phyloP scores from a whole-genome alignment of 1,140 invertebrate species.

The Sycophaga agraensis region DNA sequence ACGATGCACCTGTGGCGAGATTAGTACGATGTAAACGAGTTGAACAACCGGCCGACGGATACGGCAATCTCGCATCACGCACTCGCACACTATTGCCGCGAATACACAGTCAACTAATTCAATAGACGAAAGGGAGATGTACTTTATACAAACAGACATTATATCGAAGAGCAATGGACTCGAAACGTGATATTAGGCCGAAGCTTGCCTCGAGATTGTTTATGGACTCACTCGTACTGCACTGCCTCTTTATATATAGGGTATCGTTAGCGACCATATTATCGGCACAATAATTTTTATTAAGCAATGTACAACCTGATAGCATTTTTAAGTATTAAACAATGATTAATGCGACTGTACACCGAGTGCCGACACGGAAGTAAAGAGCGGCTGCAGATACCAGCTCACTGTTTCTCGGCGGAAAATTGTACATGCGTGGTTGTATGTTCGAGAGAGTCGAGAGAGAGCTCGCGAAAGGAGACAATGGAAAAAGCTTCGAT shows the following conservation, averaged over 20 bases:
- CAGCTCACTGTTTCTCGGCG: too few species aligned
- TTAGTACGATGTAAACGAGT: constrained; percentile 26
- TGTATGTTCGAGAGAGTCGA: too few species aligned
- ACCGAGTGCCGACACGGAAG: too few species aligned
- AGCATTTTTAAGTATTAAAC: constrained; percentile 30
- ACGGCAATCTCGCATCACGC: constrained; percentile 15
- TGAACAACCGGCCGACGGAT: constrained; percentile 4
- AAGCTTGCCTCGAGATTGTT: constrained; percentile 60
- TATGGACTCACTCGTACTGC: constrained; percentile 59
- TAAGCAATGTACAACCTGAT: constrained; percentile 51
- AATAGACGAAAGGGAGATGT: constrained; percentile 34
- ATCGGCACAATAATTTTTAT: constrained; percentile 61
- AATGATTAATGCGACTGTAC: too few species aligned
- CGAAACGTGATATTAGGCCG: constrained; percentile 60
- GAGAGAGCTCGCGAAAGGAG: constrained; percentile 3
- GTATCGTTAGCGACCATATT: constrained; percentile 58
- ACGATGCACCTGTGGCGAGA: background rate
- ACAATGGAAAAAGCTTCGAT: background rate
- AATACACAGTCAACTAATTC: constrained; percentile 24
- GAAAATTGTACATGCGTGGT: too few species aligned
- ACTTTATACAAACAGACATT: constrained; percentile 39
- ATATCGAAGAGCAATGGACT: constrained; percentile 57
- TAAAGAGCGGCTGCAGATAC: too few species aligned
- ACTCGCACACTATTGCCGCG: constrained; percentile 13
- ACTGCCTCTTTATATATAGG: constrained; percentile 61